A percentile compares a stretch with the other conserved stretches of the same genome.
phyloP scores from a whole-genome alignment of 2,797 vertebrate species.

The Lacerta agilis region DNA sequence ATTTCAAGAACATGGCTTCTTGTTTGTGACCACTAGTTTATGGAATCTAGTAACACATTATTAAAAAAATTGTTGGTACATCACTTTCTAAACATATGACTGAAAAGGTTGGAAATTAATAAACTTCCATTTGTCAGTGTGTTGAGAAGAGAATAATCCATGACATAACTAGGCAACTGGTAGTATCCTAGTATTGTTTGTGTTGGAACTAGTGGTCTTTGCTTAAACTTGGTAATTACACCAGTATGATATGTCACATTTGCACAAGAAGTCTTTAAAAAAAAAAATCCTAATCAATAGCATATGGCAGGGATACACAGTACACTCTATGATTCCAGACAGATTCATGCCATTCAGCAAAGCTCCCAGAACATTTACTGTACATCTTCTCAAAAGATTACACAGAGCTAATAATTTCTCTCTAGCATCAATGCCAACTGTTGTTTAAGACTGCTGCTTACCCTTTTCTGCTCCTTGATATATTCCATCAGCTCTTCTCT shows the following conservation, averaged over 20 bases:
- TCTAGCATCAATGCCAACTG: neutral
- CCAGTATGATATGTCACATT: conserved; percentile 1
- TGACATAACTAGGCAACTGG: neutral
- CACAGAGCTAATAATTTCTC: neutral
- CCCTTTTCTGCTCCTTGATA: conserved; percentile 80
- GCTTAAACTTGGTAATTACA: neutral
- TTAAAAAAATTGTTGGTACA: too few relatives aligned
- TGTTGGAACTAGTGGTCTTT: neutral
- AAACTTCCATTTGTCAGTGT: neutral
- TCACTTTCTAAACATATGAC: neutral
- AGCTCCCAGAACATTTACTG: neutral
- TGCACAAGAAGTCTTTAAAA: neutral
- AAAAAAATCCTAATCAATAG: too few relatives aligned
- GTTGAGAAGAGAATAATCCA: neutral
- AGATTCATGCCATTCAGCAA: neutral
- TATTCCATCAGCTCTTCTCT: conserved; percentile 80
- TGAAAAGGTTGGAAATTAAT: neutral
- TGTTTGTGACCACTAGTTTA: neutral
- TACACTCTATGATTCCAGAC: neutral
- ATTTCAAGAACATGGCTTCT: neutral
- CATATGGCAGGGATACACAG: neutral
- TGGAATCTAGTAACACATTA: too few relatives aligned
- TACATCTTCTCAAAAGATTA: neutral
- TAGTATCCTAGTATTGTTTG: conserved; percentile 2
- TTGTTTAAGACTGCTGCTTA: conserved; percentile 62